A percentile compares a stretch with the other conserved stretches of the same genome.
Conservation (phyloP, 2,888 invertebrate genomes). For the Philonicus albiceps region DNA sequence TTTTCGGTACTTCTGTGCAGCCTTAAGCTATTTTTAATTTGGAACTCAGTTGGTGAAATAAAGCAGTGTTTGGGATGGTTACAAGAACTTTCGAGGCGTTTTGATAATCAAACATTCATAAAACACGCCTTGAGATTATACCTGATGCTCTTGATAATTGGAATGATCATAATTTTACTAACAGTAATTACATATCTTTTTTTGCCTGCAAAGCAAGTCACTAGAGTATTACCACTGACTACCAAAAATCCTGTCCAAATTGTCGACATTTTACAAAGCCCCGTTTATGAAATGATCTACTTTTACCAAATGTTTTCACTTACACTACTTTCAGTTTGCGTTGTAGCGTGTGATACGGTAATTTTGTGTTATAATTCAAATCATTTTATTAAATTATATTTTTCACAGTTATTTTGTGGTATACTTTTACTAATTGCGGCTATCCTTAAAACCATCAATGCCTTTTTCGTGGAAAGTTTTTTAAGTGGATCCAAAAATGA, state of each 20-base stretch:
- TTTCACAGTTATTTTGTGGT: neutral
- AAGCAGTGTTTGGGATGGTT: neutral
- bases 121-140: neutral
- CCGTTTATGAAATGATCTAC: neutral
- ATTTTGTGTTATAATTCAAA: neutral
- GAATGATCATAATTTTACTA: neutral
- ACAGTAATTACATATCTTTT: neutral
- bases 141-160: neutral
- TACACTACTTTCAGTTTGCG: neutral
- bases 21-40: neutral
- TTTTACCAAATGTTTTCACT: neutral
- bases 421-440: neutral
- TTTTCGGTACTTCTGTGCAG: neutral
- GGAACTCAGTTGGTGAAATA: neutral
- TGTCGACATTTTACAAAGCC: neutral
- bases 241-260: neutral
- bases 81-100: neutral
- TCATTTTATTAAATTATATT: neutral
- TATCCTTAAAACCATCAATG: neutral
- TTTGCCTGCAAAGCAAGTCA: neutral
- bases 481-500: neutral
- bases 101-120: neutral
- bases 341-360: neutral
- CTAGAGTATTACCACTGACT: neutral
- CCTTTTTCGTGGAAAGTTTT: neutral